These are phyloP conservation scores for Aleiodes testaceus DNA, from an alignment of 2,888 invertebrate species.

Conservation along the genomic window DNA sequence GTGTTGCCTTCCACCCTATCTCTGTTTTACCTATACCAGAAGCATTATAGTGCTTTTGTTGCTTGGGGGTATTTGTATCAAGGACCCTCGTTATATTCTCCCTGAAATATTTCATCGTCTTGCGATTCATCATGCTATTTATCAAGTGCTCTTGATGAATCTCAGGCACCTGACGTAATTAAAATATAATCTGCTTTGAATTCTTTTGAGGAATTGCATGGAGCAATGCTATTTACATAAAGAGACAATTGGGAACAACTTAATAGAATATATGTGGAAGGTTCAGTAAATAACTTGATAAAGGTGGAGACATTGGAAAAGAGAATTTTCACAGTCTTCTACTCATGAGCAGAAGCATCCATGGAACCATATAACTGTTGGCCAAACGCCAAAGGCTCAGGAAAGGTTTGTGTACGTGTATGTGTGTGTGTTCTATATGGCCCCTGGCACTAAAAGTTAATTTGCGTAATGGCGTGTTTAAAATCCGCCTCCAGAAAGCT, in stretches of 20 bases:
- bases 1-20: conserved; percentile 27
- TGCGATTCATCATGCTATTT: conserved; percentile 24
- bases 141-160: conserved; percentile 4
- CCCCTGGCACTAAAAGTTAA: conserved; percentile 66
- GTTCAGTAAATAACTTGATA: background rate
- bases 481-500: conserved; percentile 56
- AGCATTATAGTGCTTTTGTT: conserved; percentile 13
- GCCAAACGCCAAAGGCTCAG: conserved; percentile 56
- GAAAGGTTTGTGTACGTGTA: conserved; percentile 14
- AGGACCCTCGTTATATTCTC: conserved; percentile 18
- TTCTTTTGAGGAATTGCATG: background rate
- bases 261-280: conserved; percentile 21
- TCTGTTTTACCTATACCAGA: conserved; percentile 3
- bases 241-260: conserved; percentile 5
- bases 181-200: background rate
- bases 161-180: background rate
- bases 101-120: conserved; percentile 29
- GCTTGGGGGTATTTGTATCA: conserved; percentile 43
- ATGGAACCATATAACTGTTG: conserved; percentile 57
- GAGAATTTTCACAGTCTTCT: conserved; percentile 28
- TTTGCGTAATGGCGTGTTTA: conserved; percentile 69
- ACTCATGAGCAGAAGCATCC: conserved; percentile 51
- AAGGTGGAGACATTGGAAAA: conserved; percentile 9
- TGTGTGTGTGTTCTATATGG: conserved; percentile 39
- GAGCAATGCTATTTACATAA: conserved; percentile 10